phyloP scores from a whole-genome alignment of 2,888 invertebrate genomes.

The Perizoma flavofasciatum region DNA sequence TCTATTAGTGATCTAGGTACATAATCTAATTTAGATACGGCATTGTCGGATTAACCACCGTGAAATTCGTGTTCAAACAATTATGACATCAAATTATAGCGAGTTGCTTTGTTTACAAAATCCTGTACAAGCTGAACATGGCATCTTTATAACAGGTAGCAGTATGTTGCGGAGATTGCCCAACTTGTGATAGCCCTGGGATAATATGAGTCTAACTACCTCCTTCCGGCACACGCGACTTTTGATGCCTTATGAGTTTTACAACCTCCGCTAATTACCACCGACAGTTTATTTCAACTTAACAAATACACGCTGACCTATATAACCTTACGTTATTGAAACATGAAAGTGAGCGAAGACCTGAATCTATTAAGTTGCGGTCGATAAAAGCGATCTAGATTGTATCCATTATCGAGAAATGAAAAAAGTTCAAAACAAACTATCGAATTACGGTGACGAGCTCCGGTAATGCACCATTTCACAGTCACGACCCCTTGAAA shows the following conservation, averaged over 20 bases:
- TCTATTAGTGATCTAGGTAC: slow-evolving; percentile 1
- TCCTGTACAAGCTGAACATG: slow-evolving; percentile 28
- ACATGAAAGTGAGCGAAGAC: slow-evolving; percentile 46
- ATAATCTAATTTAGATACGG: slow-evolving; percentile 34
- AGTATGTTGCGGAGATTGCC: slow-evolving; percentile 47
- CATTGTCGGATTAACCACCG: slow-evolving; percentile 33
- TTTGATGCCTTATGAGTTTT: slow-evolving; percentile 58
- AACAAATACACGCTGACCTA: slow-evolving; percentile 38
- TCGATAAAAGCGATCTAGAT: slow-evolving; percentile 43
- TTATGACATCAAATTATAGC: slow-evolving; percentile 38
- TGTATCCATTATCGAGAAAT: slow-evolving; percentile 56
- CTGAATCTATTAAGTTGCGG: slow-evolving; percentile 15
- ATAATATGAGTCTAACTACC: slow-evolving; percentile 65
- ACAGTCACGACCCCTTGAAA: slow-evolving; percentile 75
- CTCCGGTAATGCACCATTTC: slow-evolving; percentile 73
- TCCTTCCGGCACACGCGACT: slow-evolving; percentile 72
- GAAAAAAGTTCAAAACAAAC: slow-evolving; percentile 62
- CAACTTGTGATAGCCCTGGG: slow-evolving; percentile 75
- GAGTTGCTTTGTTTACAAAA: slow-evolving; percentile 36
- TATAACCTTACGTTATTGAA: slow-evolving; percentile 39
- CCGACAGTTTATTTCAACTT: slow-evolving; percentile 44
- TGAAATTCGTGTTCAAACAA: slow-evolving; percentile 37
- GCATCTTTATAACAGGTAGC: slow-evolving; percentile 33
- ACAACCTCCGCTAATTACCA: slow-evolving; percentile 63
- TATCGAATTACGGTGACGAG: slow-evolving; percentile 53